Evolutionary conservation across 2,797 vertebrate genomes (phyloP).

Genomic region (Geotrypetes seraphini): DNA sequence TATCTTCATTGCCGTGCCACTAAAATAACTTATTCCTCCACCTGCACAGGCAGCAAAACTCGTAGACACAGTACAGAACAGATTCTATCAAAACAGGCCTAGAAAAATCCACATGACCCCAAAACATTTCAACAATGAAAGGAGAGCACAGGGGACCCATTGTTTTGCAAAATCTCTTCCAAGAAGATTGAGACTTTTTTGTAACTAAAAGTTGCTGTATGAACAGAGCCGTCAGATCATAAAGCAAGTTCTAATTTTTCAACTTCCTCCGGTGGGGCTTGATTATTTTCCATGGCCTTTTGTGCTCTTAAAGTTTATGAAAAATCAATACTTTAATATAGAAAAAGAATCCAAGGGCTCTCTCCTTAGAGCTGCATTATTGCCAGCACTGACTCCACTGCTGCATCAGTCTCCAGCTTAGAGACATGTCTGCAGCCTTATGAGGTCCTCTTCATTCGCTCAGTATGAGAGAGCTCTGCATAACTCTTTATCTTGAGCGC

Average conservation of each 20-base stretch:
- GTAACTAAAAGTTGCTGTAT: not conserved
- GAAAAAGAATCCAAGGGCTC: constrained; percentile 38
- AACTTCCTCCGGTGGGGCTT: constrained; percentile 28
- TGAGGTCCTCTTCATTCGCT: too few species aligned
- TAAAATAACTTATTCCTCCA: constrained; percentile 16
- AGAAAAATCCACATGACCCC: too few species aligned
- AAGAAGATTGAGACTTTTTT: too few species aligned
- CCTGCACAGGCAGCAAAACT: constrained; percentile 13
- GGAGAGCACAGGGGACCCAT: too few species aligned
- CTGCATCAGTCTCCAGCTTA: not conserved
- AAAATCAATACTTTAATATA: constrained; percentile 58
- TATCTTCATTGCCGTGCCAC: too few species aligned
- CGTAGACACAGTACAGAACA: too few species aligned
- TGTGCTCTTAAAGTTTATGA: constrained; percentile 49
- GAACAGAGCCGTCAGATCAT: constrained; percentile 9
- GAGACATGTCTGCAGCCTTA: too few species aligned
- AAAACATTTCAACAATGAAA: too few species aligned
- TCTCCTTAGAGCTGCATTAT: constrained; percentile 33
- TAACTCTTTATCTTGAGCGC: too few species aligned
- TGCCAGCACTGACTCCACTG: constrained; percentile 9
- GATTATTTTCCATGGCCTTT: constrained; percentile 48
- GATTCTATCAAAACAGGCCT: too few species aligned
- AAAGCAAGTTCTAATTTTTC: constrained; percentile 34
- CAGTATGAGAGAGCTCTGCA: too few species aligned
- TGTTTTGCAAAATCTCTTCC: too few species aligned